These are phyloP conservation scores for Chaetodon auriga DNA, from an alignment of 2,113 vertebrate genomes.

Conservation along the genomic window DNA sequence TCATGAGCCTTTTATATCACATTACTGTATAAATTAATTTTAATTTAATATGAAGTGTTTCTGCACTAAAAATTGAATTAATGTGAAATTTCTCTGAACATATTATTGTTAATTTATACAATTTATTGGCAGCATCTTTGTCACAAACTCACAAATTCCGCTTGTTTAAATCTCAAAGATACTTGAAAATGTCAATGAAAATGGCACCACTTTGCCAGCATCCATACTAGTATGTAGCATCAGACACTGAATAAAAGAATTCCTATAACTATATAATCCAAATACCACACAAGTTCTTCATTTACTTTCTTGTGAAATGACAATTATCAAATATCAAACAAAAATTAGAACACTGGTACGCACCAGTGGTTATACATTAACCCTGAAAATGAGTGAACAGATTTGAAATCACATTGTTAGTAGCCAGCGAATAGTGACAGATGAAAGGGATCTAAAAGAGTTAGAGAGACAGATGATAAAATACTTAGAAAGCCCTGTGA, in stretches of 20 bases:
- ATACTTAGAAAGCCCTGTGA: constrained; percentile 24
- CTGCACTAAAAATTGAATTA: background rate
- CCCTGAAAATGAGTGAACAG: background rate
- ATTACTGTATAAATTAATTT: background rate
- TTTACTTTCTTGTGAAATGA: background rate
- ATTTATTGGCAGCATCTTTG: background rate
- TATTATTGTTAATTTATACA: background rate
- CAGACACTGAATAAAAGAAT: background rate
- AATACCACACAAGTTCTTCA: constrained; percentile 15
- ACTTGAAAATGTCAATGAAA: background rate
- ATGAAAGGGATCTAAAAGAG: constrained; percentile 13
- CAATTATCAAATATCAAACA: constrained; percentile 23
- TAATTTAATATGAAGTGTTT: background rate
- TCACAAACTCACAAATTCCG: background rate
- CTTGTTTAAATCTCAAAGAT: background rate
- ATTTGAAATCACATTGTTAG: constrained; percentile 31
- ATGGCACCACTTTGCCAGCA: too few relatives aligned
- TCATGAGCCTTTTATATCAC: background rate
- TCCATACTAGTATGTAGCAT: background rate
- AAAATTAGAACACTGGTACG: constrained; percentile 1
- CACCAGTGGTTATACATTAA: background rate
- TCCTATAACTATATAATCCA: background rate
- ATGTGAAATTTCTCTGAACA: background rate
- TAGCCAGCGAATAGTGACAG: constrained; percentile 16
- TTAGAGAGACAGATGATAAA: constrained; percentile 34